Evolutionary conservation across 2,888 invertebrate species (phyloP).

Genomic region (Drosophila kuntzei): DNA sequence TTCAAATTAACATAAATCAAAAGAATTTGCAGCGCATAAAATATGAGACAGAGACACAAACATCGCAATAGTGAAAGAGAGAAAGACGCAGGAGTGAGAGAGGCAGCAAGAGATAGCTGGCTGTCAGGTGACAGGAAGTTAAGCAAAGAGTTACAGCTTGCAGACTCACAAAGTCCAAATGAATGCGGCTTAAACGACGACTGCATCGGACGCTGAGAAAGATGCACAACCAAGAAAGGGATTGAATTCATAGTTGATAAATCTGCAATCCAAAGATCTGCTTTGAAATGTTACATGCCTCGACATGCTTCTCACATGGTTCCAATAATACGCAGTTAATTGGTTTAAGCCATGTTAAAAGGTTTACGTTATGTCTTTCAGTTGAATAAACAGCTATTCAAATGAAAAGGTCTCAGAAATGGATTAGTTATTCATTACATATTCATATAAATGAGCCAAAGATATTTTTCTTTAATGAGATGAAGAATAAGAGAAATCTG

Average conservation of each 20-base stretch:
- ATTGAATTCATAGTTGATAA: not conserved
- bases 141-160: constrained; percentile 37
- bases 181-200: constrained; percentile 23
- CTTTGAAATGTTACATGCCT: not conserved
- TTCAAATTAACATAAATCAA: constrained; percentile 83
- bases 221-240: not conserved
- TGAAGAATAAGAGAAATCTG: not conserved
- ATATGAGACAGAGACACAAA: constrained; percentile 39
- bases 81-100: not conserved
- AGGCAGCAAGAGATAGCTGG: not conserved
- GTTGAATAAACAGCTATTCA: not conserved
- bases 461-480: not conserved
- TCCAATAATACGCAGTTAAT: not conserved
- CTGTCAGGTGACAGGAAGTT: constrained; percentile 29
- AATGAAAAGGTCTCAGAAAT: not conserved
- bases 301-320: no score
- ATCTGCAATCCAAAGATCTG: not conserved
- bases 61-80: not conserved
- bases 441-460: not conserved
- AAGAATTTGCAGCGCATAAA: constrained; percentile 75
- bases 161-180: constrained; percentile 31
- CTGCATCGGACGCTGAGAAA: constrained; percentile 3
- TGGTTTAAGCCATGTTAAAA: not conserved
- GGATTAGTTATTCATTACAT: not conserved
- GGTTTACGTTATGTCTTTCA: not conserved